Base-by-base conservation (phyloP, 2,888 invertebrate genomes). In the Drosophila flavopinicola region DNA sequence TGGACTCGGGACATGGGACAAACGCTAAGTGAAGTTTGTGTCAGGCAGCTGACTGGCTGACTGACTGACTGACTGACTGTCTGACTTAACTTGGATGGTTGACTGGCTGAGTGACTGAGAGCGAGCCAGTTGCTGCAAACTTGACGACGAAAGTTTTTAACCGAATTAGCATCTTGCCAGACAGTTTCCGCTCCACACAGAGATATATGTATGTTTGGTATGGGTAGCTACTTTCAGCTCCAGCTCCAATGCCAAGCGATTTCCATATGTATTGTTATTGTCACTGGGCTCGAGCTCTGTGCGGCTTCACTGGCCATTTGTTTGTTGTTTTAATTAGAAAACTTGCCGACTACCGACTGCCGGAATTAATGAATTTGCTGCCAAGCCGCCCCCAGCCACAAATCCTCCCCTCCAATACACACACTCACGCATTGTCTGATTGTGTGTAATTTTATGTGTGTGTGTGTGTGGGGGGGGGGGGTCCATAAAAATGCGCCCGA, bases 281-380 rank as follows among this genome's bases (percentile, higher is more conserved):
- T 56, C 61, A 47, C 35, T 53, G 49, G n/a, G n/a, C n/a, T n/a
- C n/a, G n/a, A n/a, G 58, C 27, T 27, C 49, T 54, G 30, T 15
- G 27, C 32, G 2, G 20, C 23, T 51, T 11, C n/a, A 64, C 66
- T 74, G 77, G 66, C 77, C 82, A 80, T 85, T 86, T 85, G 85
- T 86, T 83, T 83, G 87, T 83, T 83, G 85, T 87, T 85, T 83
- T 83, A 83, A 87, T 83, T 83, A 83, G 83, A 83, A 83, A 83
- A 83, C 87, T 87, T 86, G 78, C 71, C 70, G 41, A 41, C 39
- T 49, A 54, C 45, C 59, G 58, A 56, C 69, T 66, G 67, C 42
- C 66, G 74, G 86, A 85, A 82, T 82, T 84, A 82, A 82, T 82
- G 80, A 83, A 82, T 84, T 82, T 74, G 72, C 75, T 58, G 41